Evolutionary conservation across 2,888 invertebrate genomes (phyloP).

Genomic region (Pteria penguin): DNA sequence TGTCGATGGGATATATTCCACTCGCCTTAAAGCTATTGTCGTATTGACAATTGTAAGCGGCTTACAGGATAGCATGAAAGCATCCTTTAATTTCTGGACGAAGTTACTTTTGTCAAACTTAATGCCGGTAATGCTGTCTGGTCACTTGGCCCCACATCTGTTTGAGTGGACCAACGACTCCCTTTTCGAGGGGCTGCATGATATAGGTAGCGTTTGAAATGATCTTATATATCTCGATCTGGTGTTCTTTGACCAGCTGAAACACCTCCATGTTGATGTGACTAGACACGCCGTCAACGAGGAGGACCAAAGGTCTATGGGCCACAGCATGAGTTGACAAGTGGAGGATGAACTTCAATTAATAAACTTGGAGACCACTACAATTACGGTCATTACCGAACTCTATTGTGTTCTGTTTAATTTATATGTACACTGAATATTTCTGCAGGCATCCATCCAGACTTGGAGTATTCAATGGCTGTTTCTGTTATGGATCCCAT

Average conservation of each 20-base stretch:
- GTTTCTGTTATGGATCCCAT: slow-evolving; percentile 6
- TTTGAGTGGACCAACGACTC: not conserved
- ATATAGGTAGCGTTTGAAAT: not conserved
- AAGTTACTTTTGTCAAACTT: slow-evolving; percentile 12
- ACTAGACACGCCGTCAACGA: not conserved
- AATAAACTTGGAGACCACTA: too few species aligned
- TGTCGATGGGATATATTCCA: slow-evolving; percentile 1
- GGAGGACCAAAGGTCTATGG: not conserved
- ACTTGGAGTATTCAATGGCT: not conserved
- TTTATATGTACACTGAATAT: too few species aligned
- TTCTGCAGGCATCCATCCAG: not conserved
- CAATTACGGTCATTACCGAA: too few species aligned
- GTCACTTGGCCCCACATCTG: not conserved
- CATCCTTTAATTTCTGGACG: not conserved
- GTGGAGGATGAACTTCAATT: not conserved
- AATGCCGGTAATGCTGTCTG: not conserved
- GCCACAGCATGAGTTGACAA: not conserved
- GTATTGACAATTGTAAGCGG: slow-evolving; percentile 22
- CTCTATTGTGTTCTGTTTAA: too few species aligned
- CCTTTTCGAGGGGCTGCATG: not conserved
- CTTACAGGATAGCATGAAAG: slow-evolving; percentile 4
- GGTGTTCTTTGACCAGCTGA: not conserved
- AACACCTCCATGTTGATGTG: not conserved
- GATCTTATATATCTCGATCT: not conserved
- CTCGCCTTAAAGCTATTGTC: slow-evolving; percentile 1